phyloP scores from a whole-genome alignment of 1,140 invertebrate genomes.

The Notospermus geniculatus region DNA sequence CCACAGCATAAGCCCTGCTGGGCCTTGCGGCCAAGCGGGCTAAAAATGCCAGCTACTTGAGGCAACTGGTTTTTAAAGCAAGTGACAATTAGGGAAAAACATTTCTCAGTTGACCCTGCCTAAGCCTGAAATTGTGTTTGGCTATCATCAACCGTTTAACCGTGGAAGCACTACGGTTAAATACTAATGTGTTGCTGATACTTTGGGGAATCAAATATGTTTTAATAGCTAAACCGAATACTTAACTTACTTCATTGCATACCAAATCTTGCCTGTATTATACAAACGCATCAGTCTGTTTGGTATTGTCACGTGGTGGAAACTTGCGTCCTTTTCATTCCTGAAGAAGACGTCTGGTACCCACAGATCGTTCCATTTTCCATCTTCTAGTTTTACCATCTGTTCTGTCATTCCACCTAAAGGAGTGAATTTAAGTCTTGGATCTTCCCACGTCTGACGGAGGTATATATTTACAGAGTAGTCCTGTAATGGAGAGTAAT shows the following conservation, averaged over 20 bases:
- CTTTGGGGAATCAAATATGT: too few species aligned
- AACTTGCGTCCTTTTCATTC: conserved; percentile 62
- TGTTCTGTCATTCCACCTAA: conserved; percentile 76
- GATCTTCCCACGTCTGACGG: conserved; percentile 75
- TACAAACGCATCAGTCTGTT: conserved; percentile 51
- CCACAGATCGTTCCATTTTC: conserved; percentile 80
- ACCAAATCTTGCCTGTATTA: conserved; percentile 33
- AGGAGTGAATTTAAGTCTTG: conserved; percentile 69
- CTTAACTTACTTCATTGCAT: conserved; percentile 39
- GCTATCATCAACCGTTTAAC: too few species aligned
- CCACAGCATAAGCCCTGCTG: too few species aligned
- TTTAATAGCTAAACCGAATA: conserved; percentile 12
- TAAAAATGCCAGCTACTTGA: too few species aligned
- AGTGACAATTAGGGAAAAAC: too few species aligned
- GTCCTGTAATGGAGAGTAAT: conserved; percentile 25
- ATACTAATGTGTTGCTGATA: too few species aligned
- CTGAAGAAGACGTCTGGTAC: conserved; percentile 83
- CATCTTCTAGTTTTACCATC: conserved; percentile 72
- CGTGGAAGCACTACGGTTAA: too few species aligned
- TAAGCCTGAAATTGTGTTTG: too few species aligned
- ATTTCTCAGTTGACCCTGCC: too few species aligned
- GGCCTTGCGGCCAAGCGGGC: too few species aligned
- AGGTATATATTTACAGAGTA: conserved; percentile 80
- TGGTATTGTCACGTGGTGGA: conserved; percentile 55
- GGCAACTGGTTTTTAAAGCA: too few species aligned